These are phyloP conservation scores for Drosophila koepferae DNA, from an alignment of 2,888 invertebrate genomes.

Conservation along the genomic window DNA sequence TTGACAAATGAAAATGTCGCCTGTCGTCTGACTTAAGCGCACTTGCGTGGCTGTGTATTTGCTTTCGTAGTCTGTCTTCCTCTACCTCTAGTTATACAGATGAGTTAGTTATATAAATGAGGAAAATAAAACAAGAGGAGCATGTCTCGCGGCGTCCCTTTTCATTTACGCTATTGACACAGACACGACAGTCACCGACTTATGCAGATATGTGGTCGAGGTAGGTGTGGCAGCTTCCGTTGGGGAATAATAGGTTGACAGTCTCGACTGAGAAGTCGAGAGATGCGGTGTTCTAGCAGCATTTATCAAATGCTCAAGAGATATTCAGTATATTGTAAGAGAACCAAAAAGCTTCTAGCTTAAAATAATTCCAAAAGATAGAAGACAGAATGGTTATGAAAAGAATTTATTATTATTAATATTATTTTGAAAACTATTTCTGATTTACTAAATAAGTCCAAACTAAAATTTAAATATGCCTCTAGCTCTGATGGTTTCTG, in stretches of 20 bases:
- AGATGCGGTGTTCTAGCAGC: neutral
- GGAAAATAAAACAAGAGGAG: neutral
- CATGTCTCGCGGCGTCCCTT: slow-evolving; percentile 30
- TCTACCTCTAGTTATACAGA: slow-evolving; percentile 20
- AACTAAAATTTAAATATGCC: no score
- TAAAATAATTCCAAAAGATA: no score
- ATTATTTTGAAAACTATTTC: no score
- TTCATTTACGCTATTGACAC: slow-evolving; percentile 31
- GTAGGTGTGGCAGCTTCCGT: neutral
- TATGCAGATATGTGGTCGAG: slow-evolving; percentile 14
- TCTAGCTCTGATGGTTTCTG: no score
- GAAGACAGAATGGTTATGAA: no score
- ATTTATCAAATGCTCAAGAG: neutral
- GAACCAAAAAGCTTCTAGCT: no score
- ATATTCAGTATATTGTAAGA: neutral
- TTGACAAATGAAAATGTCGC: slow-evolving; percentile 47
- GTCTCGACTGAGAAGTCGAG: no score
- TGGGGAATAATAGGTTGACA: neutral
- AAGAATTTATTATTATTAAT: no score
- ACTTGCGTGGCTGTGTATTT: slow-evolving; percentile 22
- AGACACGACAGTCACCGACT: neutral
- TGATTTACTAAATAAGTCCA: no score
- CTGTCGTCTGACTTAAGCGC: slow-evolving; percentile 37
- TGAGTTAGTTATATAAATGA: slow-evolving; percentile 22
- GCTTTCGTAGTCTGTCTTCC: neutral